Conservation (phyloP, 1,140 invertebrate species). For the silkworm (Bombyx mori) region ASM3026992v2 NC_085126.1:8299001-8299500, state of each 20-base stretch:
- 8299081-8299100: conserved; percentile 45
- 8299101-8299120: conserved; percentile 56
- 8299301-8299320: conserved; percentile 5
- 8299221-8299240: conserved; percentile 33
- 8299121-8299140: conserved; percentile 48
- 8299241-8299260: conserved; percentile 22
- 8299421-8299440: conserved; percentile 9
- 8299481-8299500: conserved; percentile 17
- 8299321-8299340: conserved; percentile 11
- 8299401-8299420: conserved; percentile 9
- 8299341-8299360: conserved; percentile 15
- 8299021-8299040: conserved; percentile 33
- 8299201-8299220: conserved; percentile 28
- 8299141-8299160: conserved; percentile 49
- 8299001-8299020: conserved; percentile 36
- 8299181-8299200: conserved; percentile 34
- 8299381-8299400: conserved; percentile 15
- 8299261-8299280: conserved; percentile 12
- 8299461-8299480: conserved; percentile 3
- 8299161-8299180: conserved; percentile 30
- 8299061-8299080: conserved; percentile 36
- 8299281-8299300: conserved; percentile 12
- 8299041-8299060: conserved; percentile 35
- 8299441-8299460: conserved; percentile 8
- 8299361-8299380: conserved; percentile 16